Base-by-base conservation (phyloP, 2,888 invertebrate genomes). In the Xestia c-nigrum region DNA sequence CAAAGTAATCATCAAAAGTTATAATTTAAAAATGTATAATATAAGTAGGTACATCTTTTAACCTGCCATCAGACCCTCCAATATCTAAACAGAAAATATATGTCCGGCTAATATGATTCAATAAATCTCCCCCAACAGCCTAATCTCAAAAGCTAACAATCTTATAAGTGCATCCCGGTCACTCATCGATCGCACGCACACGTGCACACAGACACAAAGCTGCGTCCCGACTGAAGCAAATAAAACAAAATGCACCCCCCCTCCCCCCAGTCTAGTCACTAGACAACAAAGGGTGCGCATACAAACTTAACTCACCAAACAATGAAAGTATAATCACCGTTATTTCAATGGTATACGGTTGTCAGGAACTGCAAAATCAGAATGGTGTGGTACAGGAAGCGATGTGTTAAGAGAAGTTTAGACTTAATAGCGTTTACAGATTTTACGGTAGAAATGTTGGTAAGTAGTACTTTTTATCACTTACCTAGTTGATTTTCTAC, bases 221-320 rank as follows among this genome's bases (percentile, higher is more conserved):
- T 80, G 80, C 89, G 90, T 88, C 90, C 90, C 88, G 92, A 91
- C 91, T 87, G 90, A 85, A 88, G 89, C 94, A 95, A 96, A 96
- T 95, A 95, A 95, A 96, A 95, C 95, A 95, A 95, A 95, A 94
- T 92, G 93, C 92, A 92, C 76, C 93, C 92, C 89, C 87, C 91
- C 88, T 87, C 91, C 92, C 92, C 89, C 87, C 90, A 90, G 95
- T 94, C 95, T 95, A 94, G 94, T 92, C 93, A 87, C 93, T 93
- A 96, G 96, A 96, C 96, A 96, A 96, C 96, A 96, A 96, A 96
- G 96, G 93, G 93, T 93, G 91, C 89, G 84, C 89, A 84, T 80
- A 84, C 95, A 90, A 94, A 90, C 88, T 90, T 92, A 91, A 81
- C 78, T 74, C 80, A 61, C 57, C 65, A 55, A 31, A 12, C 7